Conservation (phyloP, 2,888 invertebrate genomes). For the Dasypolia templi region DNA sequence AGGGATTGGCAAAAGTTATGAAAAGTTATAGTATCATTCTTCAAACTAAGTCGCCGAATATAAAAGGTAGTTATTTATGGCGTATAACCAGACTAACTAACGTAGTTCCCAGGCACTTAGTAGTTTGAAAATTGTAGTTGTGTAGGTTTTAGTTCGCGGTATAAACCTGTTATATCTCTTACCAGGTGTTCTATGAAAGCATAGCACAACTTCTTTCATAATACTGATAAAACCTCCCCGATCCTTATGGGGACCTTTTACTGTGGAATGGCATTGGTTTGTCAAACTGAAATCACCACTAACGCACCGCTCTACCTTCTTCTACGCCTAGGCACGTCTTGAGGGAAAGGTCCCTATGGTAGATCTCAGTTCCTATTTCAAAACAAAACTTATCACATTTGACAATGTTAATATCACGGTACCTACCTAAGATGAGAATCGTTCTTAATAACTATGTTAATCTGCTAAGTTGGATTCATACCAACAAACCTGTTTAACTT, state of each 20-base stretch:
- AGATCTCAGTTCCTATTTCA: neutral
- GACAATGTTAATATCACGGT: neutral
- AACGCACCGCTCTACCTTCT: neutral
- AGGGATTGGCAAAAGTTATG: conserved; percentile 13
- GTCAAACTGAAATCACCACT: neutral
- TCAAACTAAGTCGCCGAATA: conserved; percentile 24
- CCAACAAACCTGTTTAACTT: conserved; percentile 40
- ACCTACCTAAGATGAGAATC: conserved; percentile 17
- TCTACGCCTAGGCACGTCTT: neutral
- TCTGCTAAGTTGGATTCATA: conserved; percentile 16
- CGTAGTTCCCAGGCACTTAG: conserved; percentile 27
- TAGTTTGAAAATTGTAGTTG: neutral
- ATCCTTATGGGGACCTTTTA: neutral
- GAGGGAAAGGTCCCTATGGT: neutral
- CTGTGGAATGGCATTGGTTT: neutral
- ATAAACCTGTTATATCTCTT: neutral
- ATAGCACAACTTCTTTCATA: neutral
- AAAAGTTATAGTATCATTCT: conserved; percentile 39
- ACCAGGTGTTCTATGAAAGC: no score
- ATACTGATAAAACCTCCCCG: no score
- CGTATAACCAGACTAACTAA: conserved; percentile 36
- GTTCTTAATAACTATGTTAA: conserved; percentile 31
- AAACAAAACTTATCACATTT: neutral
- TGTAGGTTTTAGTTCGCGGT: no score
- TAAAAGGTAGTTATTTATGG: conserved; percentile 47